Base-by-base conservation (phyloP, 2,888 invertebrate genomes). In the Athalia cordata region DNA sequence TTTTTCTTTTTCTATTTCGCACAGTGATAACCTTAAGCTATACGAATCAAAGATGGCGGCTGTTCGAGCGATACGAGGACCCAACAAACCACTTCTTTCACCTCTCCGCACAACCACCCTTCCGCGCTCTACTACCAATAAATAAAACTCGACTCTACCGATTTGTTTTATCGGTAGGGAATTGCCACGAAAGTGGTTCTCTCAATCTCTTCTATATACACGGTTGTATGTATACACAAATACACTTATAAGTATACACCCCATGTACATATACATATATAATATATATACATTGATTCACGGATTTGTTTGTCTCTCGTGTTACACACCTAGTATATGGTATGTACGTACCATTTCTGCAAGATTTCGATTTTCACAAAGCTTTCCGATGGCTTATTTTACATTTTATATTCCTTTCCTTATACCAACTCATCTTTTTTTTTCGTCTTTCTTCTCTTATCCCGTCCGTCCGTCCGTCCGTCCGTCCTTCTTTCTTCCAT, bases 131-230 rank as follows among this genome's bases (percentile, higher is more conserved):
- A 65, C 45, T 72, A 43, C 59, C 59, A 59, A 72, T 72, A 72
- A 72, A 72, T 72, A 72, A 72, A 72, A 72, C 59, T 72, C 59
- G 57, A 59, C 59, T 59, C 57, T 13, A 57, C 59, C 72, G 72
- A 72, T 72, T 59, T 72, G 72, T 72, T 72, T 72, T 72, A 59
- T 72, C 72, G 72, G 72, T 59, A 47, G 72, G 59, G 72, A 72
- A 72, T 72, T 72, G 72, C 72, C 72, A 15, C 15, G 59, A 72
- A 72, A 72, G 72, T 72, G 72, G 72, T 72, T 72, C 72, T 59
- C 72, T 72, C 72, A 59, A 72, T 72, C 72, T 72, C 59, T 15
- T 55, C n/a, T 55, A n/a, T 55, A 11, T 55, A 9, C n/a, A n/a
- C 55, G n/a, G 9, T 55, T 55, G 55, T 55, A 55, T 0, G 11